phyloP scores from a whole-genome alignment of 30 jellyfish, hydroid and myxozoan species.

The Hydractinia symbiolongicarpus region DNA sequence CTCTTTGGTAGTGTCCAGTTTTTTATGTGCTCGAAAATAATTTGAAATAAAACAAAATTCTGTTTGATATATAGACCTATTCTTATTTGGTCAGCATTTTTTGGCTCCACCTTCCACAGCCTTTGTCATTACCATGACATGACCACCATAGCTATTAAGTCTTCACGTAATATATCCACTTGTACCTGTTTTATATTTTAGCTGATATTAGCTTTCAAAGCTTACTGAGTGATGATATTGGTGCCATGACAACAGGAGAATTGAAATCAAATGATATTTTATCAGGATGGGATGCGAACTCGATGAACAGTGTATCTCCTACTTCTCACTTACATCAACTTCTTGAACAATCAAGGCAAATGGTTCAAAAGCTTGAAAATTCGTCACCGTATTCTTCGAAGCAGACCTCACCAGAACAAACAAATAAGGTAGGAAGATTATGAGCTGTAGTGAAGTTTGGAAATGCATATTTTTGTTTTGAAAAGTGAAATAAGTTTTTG shows the following conservation, averaged over 20 bases:
- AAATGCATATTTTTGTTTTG: no score
- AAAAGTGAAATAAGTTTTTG: no score
- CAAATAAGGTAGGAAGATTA: no score
- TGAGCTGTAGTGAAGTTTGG: no score
- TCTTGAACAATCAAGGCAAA: not conserved
- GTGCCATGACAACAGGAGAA: constrained; percentile 11
- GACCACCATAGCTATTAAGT: not conserved
- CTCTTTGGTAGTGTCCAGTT: no score
- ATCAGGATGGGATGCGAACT: not conserved
- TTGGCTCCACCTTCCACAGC: no score
- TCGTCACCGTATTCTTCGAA: not conserved
- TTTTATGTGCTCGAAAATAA: no score
- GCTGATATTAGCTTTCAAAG: not conserved
- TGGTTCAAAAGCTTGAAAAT: constrained; percentile 8
- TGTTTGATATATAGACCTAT: no score
- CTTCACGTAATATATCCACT: not conserved
- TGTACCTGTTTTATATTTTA: not conserved
- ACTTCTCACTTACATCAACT: constrained; percentile 3
- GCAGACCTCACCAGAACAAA: not conserved
- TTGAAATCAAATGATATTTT: not conserved
- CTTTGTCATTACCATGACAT: no score
- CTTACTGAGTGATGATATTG: constrained; percentile 11
- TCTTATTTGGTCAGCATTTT: no score
- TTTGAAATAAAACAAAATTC: no score
- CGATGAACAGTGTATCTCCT: not conserved